A percentile compares a stretch with the other conserved stretches of the same genome.
Evolutionary conservation across 1,140 invertebrate genomes (phyloP).

Genomic region (Geopemphigus sp.): DNA sequence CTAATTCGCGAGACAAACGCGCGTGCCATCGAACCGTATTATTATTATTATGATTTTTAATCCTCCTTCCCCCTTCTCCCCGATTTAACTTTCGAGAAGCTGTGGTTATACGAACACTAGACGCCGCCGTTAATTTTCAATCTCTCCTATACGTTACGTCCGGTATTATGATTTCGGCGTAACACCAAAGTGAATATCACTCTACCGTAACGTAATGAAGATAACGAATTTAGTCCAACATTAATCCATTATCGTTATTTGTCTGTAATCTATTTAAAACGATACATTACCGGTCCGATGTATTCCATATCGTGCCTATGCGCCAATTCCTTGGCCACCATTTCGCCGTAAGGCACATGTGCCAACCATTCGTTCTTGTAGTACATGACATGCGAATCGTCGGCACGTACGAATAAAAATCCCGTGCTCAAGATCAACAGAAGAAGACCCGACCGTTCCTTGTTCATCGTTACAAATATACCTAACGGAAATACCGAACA

Average conservation of each 20-base stretch:
- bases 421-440: background rate
- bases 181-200: too few species aligned
- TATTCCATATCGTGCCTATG: background rate
- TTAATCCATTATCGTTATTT: background rate
- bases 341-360: background rate
- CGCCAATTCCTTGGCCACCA: background rate
- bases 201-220: too few species aligned
- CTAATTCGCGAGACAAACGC: too few species aligned
- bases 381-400: background rate
- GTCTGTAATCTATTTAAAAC: background rate
- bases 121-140: too few species aligned
- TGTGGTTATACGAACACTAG: too few species aligned
- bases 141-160: background rate
- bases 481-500: background rate
- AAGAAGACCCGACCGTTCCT: background rate
- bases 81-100: too few species aligned
- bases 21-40: too few species aligned
- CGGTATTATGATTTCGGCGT: background rate
- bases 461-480: background rate
- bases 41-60: too few species aligned
- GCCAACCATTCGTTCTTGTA: slow-evolving; percentile 18
- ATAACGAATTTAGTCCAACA: too few species aligned
- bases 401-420: background rate
- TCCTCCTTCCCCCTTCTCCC: too few species aligned
- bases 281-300: slow-evolving; percentile 10